Evolutionary conservation across 2,797 vertebrate species (phyloP).

Genomic region (Octomys mimax): DNA sequence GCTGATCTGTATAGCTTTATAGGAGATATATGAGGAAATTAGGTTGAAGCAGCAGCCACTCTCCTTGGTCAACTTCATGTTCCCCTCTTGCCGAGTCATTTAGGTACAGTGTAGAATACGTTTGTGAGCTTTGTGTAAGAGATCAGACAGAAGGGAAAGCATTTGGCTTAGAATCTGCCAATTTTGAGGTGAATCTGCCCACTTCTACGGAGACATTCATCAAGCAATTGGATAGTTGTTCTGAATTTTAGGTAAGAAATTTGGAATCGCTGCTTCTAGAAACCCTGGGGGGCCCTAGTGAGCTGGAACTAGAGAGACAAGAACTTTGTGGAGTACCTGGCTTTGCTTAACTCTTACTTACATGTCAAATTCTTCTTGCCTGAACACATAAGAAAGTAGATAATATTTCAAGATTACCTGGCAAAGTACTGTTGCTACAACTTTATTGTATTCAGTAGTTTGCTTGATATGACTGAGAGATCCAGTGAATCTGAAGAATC

Average conservation of each 20-base stretch:
- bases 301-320: not conserved
- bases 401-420: not conserved
- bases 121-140: not conserved
- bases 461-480: not conserved
- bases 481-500: not conserved
- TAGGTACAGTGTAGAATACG: not conserved
- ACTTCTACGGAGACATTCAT: not conserved
- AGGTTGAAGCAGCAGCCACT: not conserved
- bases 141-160: not conserved
- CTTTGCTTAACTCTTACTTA: not conserved
- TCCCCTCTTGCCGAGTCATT: not conserved
- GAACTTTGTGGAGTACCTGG: not conserved
- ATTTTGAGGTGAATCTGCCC: not conserved
- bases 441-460: constrained; percentile 33
- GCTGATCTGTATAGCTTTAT: not conserved
- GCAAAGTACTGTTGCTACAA: not conserved
- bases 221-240: not conserved
- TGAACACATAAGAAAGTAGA: not conserved
- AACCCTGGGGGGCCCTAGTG: not conserved
- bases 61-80: not conserved
- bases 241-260: not conserved
- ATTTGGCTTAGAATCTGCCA: not conserved
- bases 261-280: not conserved
- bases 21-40: not conserved
- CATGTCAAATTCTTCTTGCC: not conserved